Evolutionary conservation across 2,888 invertebrate genomes (phyloP), one percentile per base, ranked within the genome.

Genomic region (Pteria penguin): DNA sequence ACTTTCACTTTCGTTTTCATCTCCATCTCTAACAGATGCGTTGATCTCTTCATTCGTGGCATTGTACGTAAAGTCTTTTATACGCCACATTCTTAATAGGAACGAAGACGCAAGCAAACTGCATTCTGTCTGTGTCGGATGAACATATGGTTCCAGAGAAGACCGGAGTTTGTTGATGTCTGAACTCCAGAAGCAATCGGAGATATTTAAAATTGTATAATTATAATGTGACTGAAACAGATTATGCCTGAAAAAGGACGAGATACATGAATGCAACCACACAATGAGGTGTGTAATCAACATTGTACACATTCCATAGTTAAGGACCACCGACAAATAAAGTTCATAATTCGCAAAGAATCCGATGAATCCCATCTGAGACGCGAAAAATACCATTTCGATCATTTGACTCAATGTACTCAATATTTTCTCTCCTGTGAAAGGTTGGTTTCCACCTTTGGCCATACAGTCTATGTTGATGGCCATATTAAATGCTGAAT

Each of bases 281-380:
- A 54, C 18, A 22, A 68, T 57, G 5, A 57, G 14, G 33, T 68
- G 55, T 2, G 68, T 57, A 1, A 31, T n/a, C 14, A 68, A 55
- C 29, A 68, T 68, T 18, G 33, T 32, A 2, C 29, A 32, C 26
- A 68, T 68, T 22, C 68, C 68, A 24, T 68, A 68, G 32, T 68
- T 68, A 22, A 68, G 29, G 22, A 55, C 2, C 8, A 55, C 27
- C 33, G 68, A 68, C 5, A 57, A 32, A 5, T 32, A 22, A 31
- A 68, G 22, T 31, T 32, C 32, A 26, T 57, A 55, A 0, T 27
- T 4, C 2, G 57, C 26, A 14, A 55, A 68, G 32, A 29, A 68
- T 24, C 57, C 52, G 11, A 68, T 68, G 14, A 68, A 68, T 22
- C 68, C 68, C 55, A 68, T 29, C 32, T 68, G 68, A 22, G 31